Conservation (phyloP, 2,113 vertebrate genomes). For the Archilochus colubris region DNA sequence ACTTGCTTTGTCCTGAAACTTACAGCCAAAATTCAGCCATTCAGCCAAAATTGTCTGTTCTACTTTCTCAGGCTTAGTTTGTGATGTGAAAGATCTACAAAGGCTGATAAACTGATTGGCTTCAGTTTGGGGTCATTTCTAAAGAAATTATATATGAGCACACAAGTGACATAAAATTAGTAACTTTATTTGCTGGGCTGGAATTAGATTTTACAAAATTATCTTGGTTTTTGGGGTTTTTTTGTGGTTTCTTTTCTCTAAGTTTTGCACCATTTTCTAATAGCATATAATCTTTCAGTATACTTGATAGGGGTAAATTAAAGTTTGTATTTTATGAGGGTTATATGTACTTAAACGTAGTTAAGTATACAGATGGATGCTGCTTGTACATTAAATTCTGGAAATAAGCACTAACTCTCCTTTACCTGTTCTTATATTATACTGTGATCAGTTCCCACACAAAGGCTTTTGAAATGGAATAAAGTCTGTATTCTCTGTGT, state of each 20-base stretch:
- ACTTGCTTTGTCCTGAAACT: not conserved
- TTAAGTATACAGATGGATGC: not conserved
- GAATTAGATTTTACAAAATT: not conserved
- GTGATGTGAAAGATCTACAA: not conserved
- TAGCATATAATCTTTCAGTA: not conserved
- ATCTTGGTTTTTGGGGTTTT: too few species aligned
- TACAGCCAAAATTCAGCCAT: not conserved
- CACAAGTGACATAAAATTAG: not conserved
- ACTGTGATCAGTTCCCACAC: not conserved
- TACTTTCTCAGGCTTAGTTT: not conserved
- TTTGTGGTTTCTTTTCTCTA: not conserved
- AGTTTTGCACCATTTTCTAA: not conserved
- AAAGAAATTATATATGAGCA: fast-evolving
- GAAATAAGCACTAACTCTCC: not conserved
- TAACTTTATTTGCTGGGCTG: not conserved
- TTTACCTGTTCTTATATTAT: not conserved
- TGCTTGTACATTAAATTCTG: not conserved
- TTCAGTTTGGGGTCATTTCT: not conserved
- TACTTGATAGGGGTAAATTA: not conserved
- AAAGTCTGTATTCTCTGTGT: not conserved
- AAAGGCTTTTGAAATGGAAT: not conserved
- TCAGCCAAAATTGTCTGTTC: not conserved
- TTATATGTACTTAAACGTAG: not conserved
- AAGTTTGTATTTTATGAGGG: not conserved
- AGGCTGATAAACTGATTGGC: not conserved